A percentile compares a stretch with the other conserved stretches of the same genome.
Evolutionary conservation across 1,140 invertebrate genomes (phyloP).

Genomic region (Drosophila varians): DNA sequence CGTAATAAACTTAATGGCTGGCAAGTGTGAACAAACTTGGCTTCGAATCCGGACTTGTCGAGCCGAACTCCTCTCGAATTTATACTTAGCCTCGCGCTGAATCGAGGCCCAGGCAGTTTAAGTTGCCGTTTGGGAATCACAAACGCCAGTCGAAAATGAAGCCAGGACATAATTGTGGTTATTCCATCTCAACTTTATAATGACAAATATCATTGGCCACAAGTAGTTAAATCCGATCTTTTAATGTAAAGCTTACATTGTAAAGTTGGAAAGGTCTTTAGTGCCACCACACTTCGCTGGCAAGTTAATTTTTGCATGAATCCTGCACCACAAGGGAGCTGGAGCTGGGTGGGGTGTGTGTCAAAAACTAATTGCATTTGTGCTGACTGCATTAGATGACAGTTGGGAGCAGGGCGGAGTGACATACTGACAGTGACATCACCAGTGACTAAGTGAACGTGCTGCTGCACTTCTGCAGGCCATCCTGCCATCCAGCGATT

Average conservation of each 20-base stretch:
- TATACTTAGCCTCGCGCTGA: slow-evolving; percentile 75
- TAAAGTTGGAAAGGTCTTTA: not conserved
- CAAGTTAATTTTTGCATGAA: slow-evolving; percentile 30
- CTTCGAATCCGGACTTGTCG: slow-evolving; percentile 9
- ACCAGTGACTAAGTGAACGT: slow-evolving; percentile 41
- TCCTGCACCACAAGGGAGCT: slow-evolving; percentile 6
- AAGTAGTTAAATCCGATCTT: not conserved
- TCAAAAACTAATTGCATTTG: slow-evolving; percentile 67
- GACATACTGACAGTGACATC: slow-evolving; percentile 56
- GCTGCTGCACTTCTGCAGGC: slow-evolving; percentile 16
- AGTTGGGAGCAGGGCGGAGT: slow-evolving; percentile 26
- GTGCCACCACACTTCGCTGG: slow-evolving; percentile 8
- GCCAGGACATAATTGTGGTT: not conserved
- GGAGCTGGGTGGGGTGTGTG: slow-evolving; percentile 20
- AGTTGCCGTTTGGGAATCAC: slow-evolving; percentile 61
- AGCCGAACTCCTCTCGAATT: slow-evolving; percentile 58
- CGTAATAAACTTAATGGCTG: slow-evolving; percentile 80
- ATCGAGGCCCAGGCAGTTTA: slow-evolving; percentile 33
- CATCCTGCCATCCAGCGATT: slow-evolving; percentile 23
- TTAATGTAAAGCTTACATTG: not conserved
- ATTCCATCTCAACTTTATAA: not conserved
- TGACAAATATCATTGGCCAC: not conserved
- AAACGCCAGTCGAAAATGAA: slow-evolving; percentile 9
- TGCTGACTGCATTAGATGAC: slow-evolving; percentile 48
- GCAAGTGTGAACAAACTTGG: slow-evolving; percentile 72